Conservation (phyloP, 2,888 invertebrate species). For the Stratiomys singularior region DNA sequence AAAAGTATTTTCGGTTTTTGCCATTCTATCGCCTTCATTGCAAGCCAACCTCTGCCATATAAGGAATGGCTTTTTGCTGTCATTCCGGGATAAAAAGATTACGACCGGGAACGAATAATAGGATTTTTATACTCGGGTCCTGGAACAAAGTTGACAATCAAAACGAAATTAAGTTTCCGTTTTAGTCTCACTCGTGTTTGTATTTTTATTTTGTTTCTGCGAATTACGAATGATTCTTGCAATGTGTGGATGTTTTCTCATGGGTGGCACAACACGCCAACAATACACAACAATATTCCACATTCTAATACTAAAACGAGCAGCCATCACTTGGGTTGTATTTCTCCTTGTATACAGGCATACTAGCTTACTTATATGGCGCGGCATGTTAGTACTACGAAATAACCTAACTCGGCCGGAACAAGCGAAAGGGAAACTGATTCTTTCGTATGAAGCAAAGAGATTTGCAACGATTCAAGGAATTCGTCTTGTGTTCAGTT, state of each 20-base stretch:
- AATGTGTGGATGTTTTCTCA: neutral
- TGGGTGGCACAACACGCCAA: conserved; percentile 14
- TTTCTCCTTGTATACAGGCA: neutral
- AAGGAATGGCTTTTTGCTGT: conserved; percentile 55
- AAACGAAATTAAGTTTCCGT: conserved; percentile 53
- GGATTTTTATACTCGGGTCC: conserved; percentile 54
- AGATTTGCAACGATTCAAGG: neutral
- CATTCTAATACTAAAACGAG: neutral
- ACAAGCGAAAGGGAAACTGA: neutral
- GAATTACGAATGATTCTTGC: neutral
- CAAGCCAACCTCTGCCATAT: conserved; percentile 18
- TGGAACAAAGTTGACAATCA: conserved; percentile 52
- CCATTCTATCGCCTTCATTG: neutral
- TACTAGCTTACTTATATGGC: too few species aligned
- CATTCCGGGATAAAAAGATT: conserved; percentile 55
- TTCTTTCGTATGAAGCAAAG: neutral
- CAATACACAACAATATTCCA: neutral
- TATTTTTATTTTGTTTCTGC: conserved; percentile 46
- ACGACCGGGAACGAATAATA: conserved; percentile 55
- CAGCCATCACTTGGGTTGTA: neutral
- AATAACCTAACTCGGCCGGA: neutral
- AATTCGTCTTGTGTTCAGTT: neutral
- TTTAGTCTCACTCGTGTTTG: conserved; percentile 46
- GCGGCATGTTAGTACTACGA: too few species aligned
- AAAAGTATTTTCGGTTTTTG: conserved; percentile 42